Base-by-base conservation (phyloP, 2,888 invertebrate species). In the Gastracanthus pulcherrimus region DNA sequence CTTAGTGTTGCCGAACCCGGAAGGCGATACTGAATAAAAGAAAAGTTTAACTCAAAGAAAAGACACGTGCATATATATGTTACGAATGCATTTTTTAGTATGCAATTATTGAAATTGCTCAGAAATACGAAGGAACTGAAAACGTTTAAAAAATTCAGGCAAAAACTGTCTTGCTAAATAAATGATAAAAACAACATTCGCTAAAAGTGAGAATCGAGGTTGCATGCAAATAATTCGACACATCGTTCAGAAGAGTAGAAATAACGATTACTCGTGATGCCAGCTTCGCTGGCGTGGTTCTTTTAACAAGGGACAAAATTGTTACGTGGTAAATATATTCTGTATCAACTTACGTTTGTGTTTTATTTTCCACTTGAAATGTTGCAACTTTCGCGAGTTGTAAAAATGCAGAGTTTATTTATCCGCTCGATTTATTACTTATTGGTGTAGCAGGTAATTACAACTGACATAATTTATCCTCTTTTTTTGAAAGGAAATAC, bases 401-500 rank as follows among this genome's bases (percentile, higher is more conserved):
- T 16, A 29, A 5, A 36, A 48, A 16, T 38, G 26, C 34, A 3
- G 38, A 55, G 13, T 69, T 48, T 48, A 9, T 62, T 34, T 6
- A 31, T 6, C 7, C 23, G 26, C 48, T 48, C 36, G 70, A 77
- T 77, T 70, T 62, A 31, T 70, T 45, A 6, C 34, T 23, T 7
- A 60, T 70, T 36, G 23, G 26, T 23, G 36, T 26, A 34, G n/a
- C n/a, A 67, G 36, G 66, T 58, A 67, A 76, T 67, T 67, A 38
- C 51, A 29, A 41, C 19, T 41, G 67, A 58, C 38, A 16, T 36
- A 38, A 31, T 71, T 29, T 5, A 45, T n/a, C n/a, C n/a, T n/a
- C n/a, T n/a, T n/a, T n/a, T n/a, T n/a, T n/a, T n/a, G n/a, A n/a
- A n/a, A n/a, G n/a, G n/a, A n/a, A n/a, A n/a, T n/a, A n/a, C n/a